Evolutionary conservation across 1,140 invertebrate genomes (phyloP).

Genomic region (Chironomus tepperi): DNA sequence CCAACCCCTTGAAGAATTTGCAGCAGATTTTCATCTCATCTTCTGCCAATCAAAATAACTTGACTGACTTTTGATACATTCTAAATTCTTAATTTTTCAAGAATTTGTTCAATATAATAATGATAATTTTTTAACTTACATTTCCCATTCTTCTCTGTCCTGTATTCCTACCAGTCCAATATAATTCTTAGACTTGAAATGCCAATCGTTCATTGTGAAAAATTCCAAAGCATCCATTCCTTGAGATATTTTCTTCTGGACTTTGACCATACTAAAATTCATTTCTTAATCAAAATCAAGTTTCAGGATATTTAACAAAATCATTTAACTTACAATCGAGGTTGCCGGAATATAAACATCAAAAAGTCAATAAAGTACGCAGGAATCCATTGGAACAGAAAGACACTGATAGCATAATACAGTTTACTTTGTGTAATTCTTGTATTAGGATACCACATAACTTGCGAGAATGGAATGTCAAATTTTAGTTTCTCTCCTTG

Average conservation of each 20-base stretch:
- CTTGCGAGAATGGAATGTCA: conserved; percentile 68
- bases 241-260: conserved; percentile 61
- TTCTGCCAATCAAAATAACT: too few relatives aligned
- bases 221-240: conserved; percentile 75
- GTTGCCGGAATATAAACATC: conserved; percentile 69
- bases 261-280: conserved; percentile 66
- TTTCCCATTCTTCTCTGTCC: conserved; percentile 50
- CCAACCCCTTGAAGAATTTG: too few relatives aligned
- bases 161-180: conserved; percentile 54
- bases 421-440: conserved; percentile 63
- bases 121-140: too few relatives aligned
- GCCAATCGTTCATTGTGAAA: conserved; percentile 86
- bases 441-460: conserved; percentile 74
- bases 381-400: conserved; percentile 77
- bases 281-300: too few relatives aligned
- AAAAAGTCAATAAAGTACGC: conserved; percentile 79
- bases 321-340: conserved; percentile 58
- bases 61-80: too few relatives aligned
- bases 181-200: conserved; percentile 65
- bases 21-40: background rate
- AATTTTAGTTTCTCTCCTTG: conserved; percentile 56
- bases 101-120: too few relatives aligned
- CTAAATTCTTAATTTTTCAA: too few relatives aligned
- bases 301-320: too few relatives aligned
- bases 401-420: conserved; percentile 62